These are phyloP conservation scores for Drosophila parvula DNA, from an alignment of 1,140 invertebrate genomes.

Conservation along the genomic window DNA sequence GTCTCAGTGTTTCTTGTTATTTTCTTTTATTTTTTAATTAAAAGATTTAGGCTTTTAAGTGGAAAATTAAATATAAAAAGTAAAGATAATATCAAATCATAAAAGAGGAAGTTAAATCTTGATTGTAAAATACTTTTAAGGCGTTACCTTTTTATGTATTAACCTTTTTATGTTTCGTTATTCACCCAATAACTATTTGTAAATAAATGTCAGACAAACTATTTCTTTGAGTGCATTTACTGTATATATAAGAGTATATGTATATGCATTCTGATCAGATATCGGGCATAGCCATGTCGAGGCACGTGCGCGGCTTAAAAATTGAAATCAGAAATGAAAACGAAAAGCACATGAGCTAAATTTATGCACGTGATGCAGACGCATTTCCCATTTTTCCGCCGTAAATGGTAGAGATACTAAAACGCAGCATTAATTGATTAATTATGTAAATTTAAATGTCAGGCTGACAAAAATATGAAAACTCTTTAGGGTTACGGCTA, in stretches of 20 bases:
- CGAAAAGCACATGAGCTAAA: conserved; percentile 59
- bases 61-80: too few species aligned
- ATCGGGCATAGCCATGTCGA: conserved; percentile 58
- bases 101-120: too few species aligned
- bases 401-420: conserved; percentile 24
- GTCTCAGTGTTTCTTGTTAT: too few species aligned
- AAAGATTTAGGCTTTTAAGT: too few species aligned
- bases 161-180: too few species aligned
- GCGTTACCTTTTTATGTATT: too few species aligned
- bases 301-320: conserved; percentile 75
- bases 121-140: too few species aligned
- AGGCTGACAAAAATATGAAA: conserved; percentile 48
- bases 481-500: background rate
- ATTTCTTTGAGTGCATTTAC: background rate
- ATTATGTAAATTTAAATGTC: conserved; percentile 72
- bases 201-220: background rate
- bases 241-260: conserved; percentile 27
- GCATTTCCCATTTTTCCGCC: conserved; percentile 2
- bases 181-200: too few species aligned
- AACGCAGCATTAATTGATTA: conserved; percentile 76
- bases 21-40: too few species aligned
- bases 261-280: conserved; percentile 40
- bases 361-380: conserved; percentile 70
- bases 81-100: too few species aligned
- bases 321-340: conserved; percentile 59